Evolutionary conservation across 2,113 vertebrate species (phyloP).

Genomic region (Elachura formosa): DNA sequence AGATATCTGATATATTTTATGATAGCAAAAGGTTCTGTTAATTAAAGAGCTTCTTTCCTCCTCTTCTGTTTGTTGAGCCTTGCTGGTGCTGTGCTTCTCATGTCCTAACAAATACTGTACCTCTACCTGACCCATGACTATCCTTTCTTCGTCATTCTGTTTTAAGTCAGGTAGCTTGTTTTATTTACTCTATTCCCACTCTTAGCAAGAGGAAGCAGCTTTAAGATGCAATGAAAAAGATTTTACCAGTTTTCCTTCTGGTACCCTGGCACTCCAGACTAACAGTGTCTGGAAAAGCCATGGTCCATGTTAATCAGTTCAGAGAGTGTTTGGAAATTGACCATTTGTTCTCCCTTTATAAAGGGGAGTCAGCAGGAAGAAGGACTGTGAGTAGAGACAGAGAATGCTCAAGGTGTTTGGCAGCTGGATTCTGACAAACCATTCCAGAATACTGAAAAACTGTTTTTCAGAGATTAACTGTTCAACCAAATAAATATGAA

Average conservation of each 20-base stretch:
- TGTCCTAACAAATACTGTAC: not conserved
- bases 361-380: not conserved
- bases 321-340: not conserved
- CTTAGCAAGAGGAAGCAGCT: not conserved
- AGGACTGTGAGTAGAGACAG: not conserved
- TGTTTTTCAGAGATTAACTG: not conserved
- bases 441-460: not conserved
- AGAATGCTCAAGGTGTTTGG: not conserved
- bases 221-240: not conserved
- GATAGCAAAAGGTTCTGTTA: not conserved
- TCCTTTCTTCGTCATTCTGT: not conserved
- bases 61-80: not conserved
- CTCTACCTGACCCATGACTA: not conserved
- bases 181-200: not conserved
- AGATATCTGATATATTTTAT: not conserved
- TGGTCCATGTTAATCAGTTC: not conserved
- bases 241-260: not conserved
- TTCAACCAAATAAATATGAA: not conserved
- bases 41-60: not conserved
- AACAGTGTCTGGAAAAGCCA: not conserved
- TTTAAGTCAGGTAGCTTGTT: not conserved
- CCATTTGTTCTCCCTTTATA: not conserved
- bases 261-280: not conserved
- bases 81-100: not conserved
- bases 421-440: not conserved